A percentile compares a stretch with the other conserved stretches of the same genome.
These are phyloP conservation scores for Podarcis siculus DNA, from an alignment of 2,797 vertebrate genomes.

Conservation along the genomic window DNA sequence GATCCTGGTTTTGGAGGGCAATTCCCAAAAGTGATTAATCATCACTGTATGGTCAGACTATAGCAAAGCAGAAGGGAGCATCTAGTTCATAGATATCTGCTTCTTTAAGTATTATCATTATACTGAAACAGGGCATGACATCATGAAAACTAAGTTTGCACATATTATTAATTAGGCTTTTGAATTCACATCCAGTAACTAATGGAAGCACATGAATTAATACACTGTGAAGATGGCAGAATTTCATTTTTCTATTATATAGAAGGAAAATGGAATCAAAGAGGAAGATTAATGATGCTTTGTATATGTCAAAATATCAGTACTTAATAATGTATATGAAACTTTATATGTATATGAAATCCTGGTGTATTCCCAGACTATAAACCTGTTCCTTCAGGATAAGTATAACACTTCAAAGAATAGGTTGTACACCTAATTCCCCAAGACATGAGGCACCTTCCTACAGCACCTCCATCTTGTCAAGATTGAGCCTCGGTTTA, in stretches of 20 bases:
- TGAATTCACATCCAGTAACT: constrained; percentile 17
- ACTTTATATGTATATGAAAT: neutral
- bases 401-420: no score
- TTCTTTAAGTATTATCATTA: constrained; percentile 4
- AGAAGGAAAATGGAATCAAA: neutral
- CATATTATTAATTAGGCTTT: constrained; percentile 15
- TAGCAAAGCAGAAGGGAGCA: constrained; percentile 1
- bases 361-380: no score
- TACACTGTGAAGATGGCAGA: neutral
- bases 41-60: neutral
- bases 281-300: neutral
- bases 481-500: no score
- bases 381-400: no score
- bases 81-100: neutral
- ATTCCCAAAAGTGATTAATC: neutral
- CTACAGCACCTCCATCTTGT: no score
- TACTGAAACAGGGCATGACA: neutral
- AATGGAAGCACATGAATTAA: constrained; percentile 25
- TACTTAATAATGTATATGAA: neutral
- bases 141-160: neutral
- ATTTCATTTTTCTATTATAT: neutral
- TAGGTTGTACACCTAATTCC: no score
- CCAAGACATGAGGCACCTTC: no score
- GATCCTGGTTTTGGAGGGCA: neutral
- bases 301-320: neutral